phyloP scores from a whole-genome alignment of 2,888 invertebrate genomes.

The Platycheirus rosarum region DNA sequence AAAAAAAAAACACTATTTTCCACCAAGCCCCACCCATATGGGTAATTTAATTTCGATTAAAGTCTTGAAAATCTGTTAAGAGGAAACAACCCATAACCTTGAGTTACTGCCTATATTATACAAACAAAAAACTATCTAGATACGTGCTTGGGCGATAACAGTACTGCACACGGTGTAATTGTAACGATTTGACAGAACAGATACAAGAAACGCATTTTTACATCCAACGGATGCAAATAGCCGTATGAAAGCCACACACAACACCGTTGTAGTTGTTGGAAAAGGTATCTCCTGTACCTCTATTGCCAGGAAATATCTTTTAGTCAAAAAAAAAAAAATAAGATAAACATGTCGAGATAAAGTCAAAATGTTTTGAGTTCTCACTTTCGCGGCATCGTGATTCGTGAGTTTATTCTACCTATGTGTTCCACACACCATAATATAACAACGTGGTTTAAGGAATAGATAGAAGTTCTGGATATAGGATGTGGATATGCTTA shows the following conservation, averaged over 20 bases:
- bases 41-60: slow-evolving; percentile 59
- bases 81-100: slow-evolving; percentile 56
- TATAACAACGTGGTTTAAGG: slow-evolving; percentile 23
- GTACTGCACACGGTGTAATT: slow-evolving; percentile 53
- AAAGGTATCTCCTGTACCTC: slow-evolving; percentile 2
- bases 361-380: slow-evolving; percentile 69
- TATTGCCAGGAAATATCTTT: slow-evolving; percentile 65
- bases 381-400: slow-evolving; percentile 58
- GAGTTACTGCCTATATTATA: slow-evolving; percentile 12
- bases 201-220: slow-evolving; percentile 37
- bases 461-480: slow-evolving; percentile 56
- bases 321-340: slow-evolving; percentile 3
- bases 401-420: slow-evolving; percentile 12
- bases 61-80: neutral
- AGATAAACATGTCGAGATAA: slow-evolving; percentile 69
- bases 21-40: slow-evolving; percentile 2
- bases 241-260: slow-evolving; percentile 11
- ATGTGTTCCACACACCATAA: neutral
- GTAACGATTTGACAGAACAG: slow-evolving; percentile 63
- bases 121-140: slow-evolving; percentile 27
- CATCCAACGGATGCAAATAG: neutral
- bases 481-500: slow-evolving; percentile 22
- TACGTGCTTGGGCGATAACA: slow-evolving; percentile 27
- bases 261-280: slow-evolving; percentile 16
- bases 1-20: neutral